These are phyloP conservation scores for Manis crassicaudata DNA, from an alignment of 2,797 vertebrate genomes.

Conservation along the genomic window DNA sequence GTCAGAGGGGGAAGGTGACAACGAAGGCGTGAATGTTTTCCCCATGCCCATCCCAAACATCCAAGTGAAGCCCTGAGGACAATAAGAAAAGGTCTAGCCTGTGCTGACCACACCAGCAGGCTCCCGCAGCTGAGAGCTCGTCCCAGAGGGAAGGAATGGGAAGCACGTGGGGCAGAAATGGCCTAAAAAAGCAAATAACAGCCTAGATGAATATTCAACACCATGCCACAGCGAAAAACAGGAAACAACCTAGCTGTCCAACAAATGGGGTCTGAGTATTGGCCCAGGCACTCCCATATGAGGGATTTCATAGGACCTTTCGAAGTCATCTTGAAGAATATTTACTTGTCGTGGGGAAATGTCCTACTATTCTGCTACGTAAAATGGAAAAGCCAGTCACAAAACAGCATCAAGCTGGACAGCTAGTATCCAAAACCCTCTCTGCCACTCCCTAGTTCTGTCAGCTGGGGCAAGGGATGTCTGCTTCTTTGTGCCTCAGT, in stretches of 20 bases:
- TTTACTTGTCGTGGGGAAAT: background rate
- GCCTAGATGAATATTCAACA: background rate
- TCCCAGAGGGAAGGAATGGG: background rate
- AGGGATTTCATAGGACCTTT: background rate
- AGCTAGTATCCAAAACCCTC: background rate
- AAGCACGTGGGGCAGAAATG: background rate
- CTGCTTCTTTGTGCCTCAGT: background rate
- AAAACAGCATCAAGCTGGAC: background rate
- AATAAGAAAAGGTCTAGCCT: background rate
- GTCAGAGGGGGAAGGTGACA: background rate
- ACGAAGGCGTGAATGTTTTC: background rate
- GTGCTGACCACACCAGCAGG: background rate
- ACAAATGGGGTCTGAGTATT: background rate
- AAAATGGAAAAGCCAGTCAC: background rate
- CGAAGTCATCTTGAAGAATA: background rate
- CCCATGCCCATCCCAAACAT: background rate
- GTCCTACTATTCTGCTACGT: background rate
- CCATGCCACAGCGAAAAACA: background rate
- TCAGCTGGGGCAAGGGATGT: background rate
- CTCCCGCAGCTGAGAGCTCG: background rate
- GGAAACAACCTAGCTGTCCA: background rate
- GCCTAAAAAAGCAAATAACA: background rate
- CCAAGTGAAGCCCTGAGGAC: background rate
- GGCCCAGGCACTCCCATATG: fast-evolving
- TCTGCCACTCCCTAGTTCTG: background rate